Evolutionary conservation across 2,797 vertebrate genomes (phyloP).

Genomic region (Vultur gryphus): DNA sequence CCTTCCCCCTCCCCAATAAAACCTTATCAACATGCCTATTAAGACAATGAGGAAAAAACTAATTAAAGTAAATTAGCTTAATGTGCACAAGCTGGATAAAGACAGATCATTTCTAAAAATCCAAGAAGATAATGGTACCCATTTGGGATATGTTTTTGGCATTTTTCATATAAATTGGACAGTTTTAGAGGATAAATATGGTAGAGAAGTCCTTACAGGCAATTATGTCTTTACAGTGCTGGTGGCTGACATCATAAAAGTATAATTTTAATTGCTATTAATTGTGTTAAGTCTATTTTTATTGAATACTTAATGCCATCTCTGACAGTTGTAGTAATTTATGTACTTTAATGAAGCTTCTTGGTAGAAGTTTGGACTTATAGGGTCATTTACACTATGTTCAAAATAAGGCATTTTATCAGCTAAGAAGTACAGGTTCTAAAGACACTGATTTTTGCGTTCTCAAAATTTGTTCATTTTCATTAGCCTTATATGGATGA

Average conservation of each 20-base stretch:
- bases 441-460: conserved; percentile 15
- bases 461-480: not conserved
- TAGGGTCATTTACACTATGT: conserved; percentile 56
- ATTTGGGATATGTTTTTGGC: conserved; percentile 83
- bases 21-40: conserved; percentile 74
- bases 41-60: conserved; percentile 79
- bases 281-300: conserved; percentile 83
- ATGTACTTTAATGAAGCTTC: conserved; percentile 84
- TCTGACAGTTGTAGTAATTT: conserved; percentile 80
- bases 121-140: conserved; percentile 80
- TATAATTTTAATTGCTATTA: conserved; percentile 88
- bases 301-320: conserved; percentile 82
- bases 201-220: conserved; percentile 81
- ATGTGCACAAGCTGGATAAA: conserved; percentile 78
- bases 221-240: conserved; percentile 84
- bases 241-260: conserved; percentile 83
- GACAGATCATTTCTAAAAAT: conserved; percentile 80
- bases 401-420: conserved; percentile 64
- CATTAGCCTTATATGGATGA: not conserved
- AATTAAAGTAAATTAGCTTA: conserved; percentile 86
- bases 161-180: conserved; percentile 86
- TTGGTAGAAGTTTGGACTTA: conserved; percentile 73
- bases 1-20: not conserved
- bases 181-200: conserved; percentile 83
- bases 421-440: conserved; percentile 36